These are phyloP conservation scores for Leptopilina boulardi DNA, from an alignment of 1,140 invertebrate species.

Conservation along the genomic window DNA sequence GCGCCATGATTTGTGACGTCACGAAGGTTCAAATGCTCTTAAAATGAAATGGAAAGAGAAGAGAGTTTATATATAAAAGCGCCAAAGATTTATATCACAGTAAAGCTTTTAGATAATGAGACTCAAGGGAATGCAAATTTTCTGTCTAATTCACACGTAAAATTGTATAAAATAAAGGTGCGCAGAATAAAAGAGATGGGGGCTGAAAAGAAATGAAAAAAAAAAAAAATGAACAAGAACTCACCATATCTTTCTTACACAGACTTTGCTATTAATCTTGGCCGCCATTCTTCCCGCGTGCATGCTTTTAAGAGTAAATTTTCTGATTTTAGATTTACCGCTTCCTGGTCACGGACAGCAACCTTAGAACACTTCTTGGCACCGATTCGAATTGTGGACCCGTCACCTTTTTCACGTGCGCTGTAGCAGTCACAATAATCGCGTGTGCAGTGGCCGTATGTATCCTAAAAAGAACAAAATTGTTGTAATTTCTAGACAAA, in stretches of 20 bases:
- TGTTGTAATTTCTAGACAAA: background rate
- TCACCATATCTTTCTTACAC: slow-evolving; percentile 24
- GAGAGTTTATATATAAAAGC: background rate
- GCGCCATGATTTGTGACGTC: no score
- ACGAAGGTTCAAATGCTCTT: no score
- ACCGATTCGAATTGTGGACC: slow-evolving; percentile 56
- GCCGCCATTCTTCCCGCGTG: slow-evolving; percentile 11
- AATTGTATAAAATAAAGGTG: background rate
- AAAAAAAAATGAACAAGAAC: background rate
- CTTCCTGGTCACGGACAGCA: slow-evolving; percentile 57
- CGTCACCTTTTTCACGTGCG: slow-evolving; percentile 57
- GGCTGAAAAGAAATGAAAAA: background rate
- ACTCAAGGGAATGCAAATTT: background rate
- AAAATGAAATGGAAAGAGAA: no score
- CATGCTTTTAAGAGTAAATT: slow-evolving; percentile 14
- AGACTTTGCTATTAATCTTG: slow-evolving; percentile 24
- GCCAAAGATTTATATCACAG: background rate
- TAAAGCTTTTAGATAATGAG: background rate
- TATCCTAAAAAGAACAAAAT: slow-evolving; percentile 36
- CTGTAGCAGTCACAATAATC: slow-evolving; percentile 52
- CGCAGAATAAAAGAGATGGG: no score
- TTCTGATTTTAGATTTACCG: slow-evolving; percentile 59
- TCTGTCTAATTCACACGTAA: background rate
- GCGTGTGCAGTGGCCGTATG: slow-evolving; percentile 60
- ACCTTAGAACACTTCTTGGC: slow-evolving; percentile 55